These are phyloP conservation scores for Phodopus roborovskii DNA, from an alignment of 2,113 vertebrate species.

Conservation along the genomic window DNA sequence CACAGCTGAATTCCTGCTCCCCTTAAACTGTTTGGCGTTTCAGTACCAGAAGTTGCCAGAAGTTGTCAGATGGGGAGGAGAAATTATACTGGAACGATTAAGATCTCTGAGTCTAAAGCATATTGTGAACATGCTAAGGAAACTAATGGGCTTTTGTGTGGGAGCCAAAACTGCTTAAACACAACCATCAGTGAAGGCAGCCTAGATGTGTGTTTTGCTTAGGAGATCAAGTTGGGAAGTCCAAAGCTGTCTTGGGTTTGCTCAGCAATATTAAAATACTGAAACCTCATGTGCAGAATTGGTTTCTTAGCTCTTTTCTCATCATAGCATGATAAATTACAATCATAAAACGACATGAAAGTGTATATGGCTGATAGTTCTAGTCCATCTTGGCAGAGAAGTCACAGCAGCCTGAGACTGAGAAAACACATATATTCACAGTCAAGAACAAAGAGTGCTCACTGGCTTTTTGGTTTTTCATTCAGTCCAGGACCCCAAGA, in stretches of 20 bases:
- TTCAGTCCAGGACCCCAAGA: not conserved
- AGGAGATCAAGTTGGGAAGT: constrained; percentile 1
- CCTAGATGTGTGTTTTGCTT: not conserved
- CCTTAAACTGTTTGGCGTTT: constrained; percentile 9
- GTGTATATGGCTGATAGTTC: not conserved
- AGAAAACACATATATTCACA: not conserved
- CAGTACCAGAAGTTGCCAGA: not conserved
- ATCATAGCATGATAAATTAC: not conserved
- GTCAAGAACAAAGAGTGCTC: not conserved
- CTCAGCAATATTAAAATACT: constrained; percentile 48
- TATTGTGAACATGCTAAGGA: not conserved
- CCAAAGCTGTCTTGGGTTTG: not conserved
- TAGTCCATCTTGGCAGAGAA: not conserved
- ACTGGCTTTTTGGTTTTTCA: not conserved
- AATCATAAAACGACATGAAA: not conserved
- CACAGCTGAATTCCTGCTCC: not conserved
- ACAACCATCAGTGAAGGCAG: not conserved
- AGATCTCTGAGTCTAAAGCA: not conserved
- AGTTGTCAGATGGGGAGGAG: not conserved
- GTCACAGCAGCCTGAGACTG: not conserved
- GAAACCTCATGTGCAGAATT: not conserved
- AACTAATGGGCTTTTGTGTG: not conserved
- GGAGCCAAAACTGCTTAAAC: not conserved
- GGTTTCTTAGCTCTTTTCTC: not conserved
- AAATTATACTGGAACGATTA: not conserved